Evolutionary conservation across 2,113 vertebrate species (phyloP).

Genomic region (Steatornis caripensis): DNA sequence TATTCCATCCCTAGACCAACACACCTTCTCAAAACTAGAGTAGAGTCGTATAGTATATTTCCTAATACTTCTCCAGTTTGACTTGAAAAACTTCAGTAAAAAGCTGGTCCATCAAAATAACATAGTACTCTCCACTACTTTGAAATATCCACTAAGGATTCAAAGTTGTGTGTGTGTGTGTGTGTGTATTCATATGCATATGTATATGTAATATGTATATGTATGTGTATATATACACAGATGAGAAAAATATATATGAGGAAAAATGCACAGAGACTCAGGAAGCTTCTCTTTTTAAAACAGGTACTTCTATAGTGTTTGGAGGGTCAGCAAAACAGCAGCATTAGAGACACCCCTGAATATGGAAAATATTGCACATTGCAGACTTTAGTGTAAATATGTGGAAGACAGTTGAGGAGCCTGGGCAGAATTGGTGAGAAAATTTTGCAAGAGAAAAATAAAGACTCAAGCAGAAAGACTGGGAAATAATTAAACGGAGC

Average conservation of each 20-base stretch:
- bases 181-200: too few species aligned
- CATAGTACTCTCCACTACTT: background rate
- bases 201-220: too few species aligned
- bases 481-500: conserved; percentile 25
- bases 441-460: background rate
- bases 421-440: background rate
- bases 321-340: background rate
- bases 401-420: background rate
- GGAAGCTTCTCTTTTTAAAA: background rate
- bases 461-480: background rate
- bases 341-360: background rate
- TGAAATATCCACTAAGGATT: background rate
- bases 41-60: background rate
- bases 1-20: background rate
- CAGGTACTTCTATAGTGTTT: background rate
- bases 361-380: background rate
- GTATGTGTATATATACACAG: background rate
- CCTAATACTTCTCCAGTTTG: background rate
- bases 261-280: accelerated
- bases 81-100: background rate
- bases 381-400: background rate
- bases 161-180: background rate
- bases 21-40: background rate
- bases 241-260: too few species aligned
- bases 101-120: background rate